phyloP scores from a whole-genome alignment of 2,797 vertebrate species.

The Erpetoichthys calabaricus region DNA sequence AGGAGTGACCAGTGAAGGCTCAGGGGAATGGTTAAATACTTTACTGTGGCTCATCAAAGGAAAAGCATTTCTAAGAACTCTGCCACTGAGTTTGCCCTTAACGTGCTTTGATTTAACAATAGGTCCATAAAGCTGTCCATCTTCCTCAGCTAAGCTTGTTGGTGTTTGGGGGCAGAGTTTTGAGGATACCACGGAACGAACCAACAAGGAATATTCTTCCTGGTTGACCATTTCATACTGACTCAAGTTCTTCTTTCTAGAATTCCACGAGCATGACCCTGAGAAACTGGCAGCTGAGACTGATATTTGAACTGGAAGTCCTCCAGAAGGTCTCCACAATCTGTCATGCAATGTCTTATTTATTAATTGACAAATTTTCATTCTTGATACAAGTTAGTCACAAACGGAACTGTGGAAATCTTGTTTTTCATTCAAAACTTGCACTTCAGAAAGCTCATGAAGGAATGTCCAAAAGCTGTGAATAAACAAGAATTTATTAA shows the following conservation, averaged over 20 bases:
- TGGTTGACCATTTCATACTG: constrained; percentile 63
- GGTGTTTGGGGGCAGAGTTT: constrained; percentile 55
- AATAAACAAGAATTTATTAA: no score
- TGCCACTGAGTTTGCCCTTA: constrained; percentile 20
- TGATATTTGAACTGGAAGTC: constrained; percentile 21
- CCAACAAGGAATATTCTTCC: constrained; percentile 64
- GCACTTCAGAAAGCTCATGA: no score
- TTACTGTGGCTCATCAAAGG: constrained; percentile 51
- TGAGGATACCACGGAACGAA: constrained; percentile 57
- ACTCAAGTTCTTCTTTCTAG: constrained; percentile 51
- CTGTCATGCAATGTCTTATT: no score
- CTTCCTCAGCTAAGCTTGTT: constrained; percentile 56
- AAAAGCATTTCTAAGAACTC: constrained; percentile 37
- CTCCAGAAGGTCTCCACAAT: background rate
- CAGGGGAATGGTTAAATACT: constrained; percentile 13
- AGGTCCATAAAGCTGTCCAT: constrained; percentile 60
- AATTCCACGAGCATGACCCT: constrained; percentile 26
- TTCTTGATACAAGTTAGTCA: no score
- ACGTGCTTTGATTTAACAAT: constrained; percentile 39
- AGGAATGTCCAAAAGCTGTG: no score
- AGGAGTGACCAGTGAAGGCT: constrained; percentile 30
- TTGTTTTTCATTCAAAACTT: no score
- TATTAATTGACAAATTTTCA: no score
- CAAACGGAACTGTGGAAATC: no score
- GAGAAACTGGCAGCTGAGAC: constrained; percentile 30